Conservation (phyloP, 2,113 vertebrate genomes). For the Gopherus evgoodei region DNA sequence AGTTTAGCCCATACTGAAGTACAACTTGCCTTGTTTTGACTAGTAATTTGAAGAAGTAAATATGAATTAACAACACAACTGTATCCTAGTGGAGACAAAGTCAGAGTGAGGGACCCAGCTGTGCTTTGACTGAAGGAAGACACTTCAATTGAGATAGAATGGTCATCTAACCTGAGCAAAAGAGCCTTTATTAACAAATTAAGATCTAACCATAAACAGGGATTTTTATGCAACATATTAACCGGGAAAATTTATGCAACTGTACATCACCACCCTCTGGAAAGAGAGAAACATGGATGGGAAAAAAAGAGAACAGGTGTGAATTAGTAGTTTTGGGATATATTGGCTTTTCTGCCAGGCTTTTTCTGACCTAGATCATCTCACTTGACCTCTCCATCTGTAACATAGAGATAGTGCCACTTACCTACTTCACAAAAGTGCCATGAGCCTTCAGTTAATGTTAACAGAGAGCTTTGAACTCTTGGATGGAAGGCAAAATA, state of each 20-base stretch:
- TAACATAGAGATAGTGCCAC: background rate
- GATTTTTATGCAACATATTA: background rate
- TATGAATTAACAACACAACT: background rate
- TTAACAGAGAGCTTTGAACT: constrained; percentile 37
- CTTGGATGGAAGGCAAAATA: constrained; percentile 22
- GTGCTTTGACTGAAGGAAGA: background rate
- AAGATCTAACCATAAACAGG: background rate
- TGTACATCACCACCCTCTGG: background rate
- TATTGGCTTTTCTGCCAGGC: background rate
- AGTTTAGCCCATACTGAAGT: background rate
- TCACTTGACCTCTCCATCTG: background rate
- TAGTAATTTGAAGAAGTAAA: background rate
- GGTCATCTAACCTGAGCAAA: too few species aligned
- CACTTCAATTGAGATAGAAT: too few species aligned
- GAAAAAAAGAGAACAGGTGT: background rate
- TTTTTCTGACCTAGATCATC: background rate
- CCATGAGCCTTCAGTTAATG: constrained; percentile 16
- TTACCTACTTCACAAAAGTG: constrained; percentile 22
- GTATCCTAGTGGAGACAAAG: background rate
- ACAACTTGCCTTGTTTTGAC: background rate
- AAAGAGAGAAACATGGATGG: background rate
- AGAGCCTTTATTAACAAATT: background rate
- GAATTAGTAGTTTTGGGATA: background rate
- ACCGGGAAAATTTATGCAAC: background rate
- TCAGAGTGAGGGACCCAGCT: background rate